Evolutionary conservation across 2,797 vertebrate genomes (phyloP), one percentile per base, ranked within the genome.

Genomic region (Lates japonicus): DNA sequence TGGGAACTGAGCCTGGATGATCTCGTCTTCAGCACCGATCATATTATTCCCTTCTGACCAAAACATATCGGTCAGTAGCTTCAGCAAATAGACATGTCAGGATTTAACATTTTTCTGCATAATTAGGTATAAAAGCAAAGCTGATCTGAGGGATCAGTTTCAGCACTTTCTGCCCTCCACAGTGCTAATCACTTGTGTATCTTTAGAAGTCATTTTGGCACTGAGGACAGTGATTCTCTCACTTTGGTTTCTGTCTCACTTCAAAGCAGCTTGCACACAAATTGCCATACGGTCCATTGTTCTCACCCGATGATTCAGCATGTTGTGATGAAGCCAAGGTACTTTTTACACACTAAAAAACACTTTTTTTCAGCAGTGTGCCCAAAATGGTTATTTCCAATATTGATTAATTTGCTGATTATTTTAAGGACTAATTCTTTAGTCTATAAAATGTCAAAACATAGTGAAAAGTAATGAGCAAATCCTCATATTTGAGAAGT

Each of bases 181-280:
- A 41, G 25, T 25, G 13, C 41, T 61, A 5, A 16, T 44, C 61
- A 20, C 3, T 46, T 70, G 37, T 58, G 8, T 31, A 33, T 70
- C 48, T 63, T 64, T 37, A 46, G 19, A 57, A 78, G 31, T 48
- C 42, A 20, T 22, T 49, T 35, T 81, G 59, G 63, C 68, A 63
- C 22, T 9, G 9, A 74, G 39, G 7, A 31, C 42, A 8, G 59
- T 10, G 46, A 69, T 57, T 52, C 46, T 83, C 76, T 39, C 46
- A 17, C 57, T 44, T 51, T 67, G 66, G 5, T 41, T 72, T 51
- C 48, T 44, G 62, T 71, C 51, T 72, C 13, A 12, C 37, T 59
- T 76, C 37, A 22, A 49, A 63, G 57, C 72, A 63, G 44, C 62
- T 84, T 72, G 44, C 25, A 41, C 66, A 49, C 41, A 31, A 52